Percentiles rank a stretch among this genome's conserved stretches.
phyloP scores from a whole-genome alignment of 2,797 vertebrate genomes.

The Darevskia mixta region DNA sequence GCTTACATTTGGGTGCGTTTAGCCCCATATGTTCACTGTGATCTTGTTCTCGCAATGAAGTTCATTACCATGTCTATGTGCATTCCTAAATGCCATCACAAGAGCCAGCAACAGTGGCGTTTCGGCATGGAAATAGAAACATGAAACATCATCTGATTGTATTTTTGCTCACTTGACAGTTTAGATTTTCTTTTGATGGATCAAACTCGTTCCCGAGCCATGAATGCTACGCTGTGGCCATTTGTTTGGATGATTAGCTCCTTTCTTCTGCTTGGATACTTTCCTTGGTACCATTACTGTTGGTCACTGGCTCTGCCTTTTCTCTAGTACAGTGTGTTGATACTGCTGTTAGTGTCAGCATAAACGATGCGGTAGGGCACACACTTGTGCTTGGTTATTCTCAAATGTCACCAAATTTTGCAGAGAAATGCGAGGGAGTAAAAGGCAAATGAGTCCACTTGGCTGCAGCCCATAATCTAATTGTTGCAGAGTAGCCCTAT shows the following conservation, averaged over 20 bases:
- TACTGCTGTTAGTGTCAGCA: conserved; percentile 10
- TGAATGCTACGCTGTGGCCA: background rate
- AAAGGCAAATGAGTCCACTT: background rate
- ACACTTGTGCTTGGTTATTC: background rate
- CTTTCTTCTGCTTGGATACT: background rate
- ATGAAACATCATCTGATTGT: background rate
- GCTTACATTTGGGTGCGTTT: background rate
- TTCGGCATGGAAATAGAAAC: conserved; percentile 7
- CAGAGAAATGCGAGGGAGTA: background rate
- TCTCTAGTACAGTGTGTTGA: background rate
- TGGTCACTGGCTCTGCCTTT: background rate
- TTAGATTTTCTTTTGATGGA: background rate
- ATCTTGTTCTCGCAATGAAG: conserved; percentile 22
- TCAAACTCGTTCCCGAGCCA: conserved; percentile 9
- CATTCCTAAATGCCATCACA: conserved; percentile 2
- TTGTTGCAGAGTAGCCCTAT: background rate
- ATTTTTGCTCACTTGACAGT: rapidly evolving
- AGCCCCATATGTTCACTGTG: background rate
- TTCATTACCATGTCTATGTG: background rate
- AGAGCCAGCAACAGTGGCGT: background rate
- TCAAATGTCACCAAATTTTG: conserved; percentile 6
- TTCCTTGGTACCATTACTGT: background rate
- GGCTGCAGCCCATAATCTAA: background rate
- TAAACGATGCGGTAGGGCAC: background rate
- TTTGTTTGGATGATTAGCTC: background rate